These are phyloP conservation scores for Irena cyanogastra DNA, from an alignment of 2,113 vertebrate genomes.

Conservation along the genomic window DNA sequence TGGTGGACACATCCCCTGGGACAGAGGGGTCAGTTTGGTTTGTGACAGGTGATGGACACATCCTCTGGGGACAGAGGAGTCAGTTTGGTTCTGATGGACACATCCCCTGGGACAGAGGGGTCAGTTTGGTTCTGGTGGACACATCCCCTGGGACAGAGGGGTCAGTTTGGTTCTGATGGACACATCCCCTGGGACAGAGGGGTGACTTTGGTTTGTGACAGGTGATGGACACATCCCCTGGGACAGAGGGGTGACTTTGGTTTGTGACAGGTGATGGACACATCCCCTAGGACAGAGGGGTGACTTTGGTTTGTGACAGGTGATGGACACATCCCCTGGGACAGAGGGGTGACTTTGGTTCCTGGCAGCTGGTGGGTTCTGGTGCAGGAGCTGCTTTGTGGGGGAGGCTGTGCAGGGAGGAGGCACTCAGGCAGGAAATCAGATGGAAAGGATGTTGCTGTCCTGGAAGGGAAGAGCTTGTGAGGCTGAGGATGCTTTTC, in stretches of 20 bases:
- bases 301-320: background rate
- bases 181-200: background rate
- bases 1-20: background rate
- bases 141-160: background rate
- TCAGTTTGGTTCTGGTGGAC: background rate
- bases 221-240: background rate
- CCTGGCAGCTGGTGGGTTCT: background rate
- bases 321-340: too few relatives aligned
- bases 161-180: too few relatives aligned
- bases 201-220: too few relatives aligned
- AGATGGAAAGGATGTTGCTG: background rate
- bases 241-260: background rate
- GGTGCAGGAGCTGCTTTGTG: background rate
- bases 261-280: too few relatives aligned
- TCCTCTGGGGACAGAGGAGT: background rate
- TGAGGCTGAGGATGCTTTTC: background rate
- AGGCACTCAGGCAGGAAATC: background rate
- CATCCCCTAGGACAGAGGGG: background rate
- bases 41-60: too few relatives aligned
- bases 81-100: background rate
- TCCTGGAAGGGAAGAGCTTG: background rate
- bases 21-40: background rate
- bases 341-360: background rate
- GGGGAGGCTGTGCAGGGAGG: background rate
- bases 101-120: too few relatives aligned